Percentiles rank a stretch among this genome's conserved stretches.
Conservation (phyloP, 2,797 vertebrate genomes). For the Semaprochilodus insignis region DNA sequence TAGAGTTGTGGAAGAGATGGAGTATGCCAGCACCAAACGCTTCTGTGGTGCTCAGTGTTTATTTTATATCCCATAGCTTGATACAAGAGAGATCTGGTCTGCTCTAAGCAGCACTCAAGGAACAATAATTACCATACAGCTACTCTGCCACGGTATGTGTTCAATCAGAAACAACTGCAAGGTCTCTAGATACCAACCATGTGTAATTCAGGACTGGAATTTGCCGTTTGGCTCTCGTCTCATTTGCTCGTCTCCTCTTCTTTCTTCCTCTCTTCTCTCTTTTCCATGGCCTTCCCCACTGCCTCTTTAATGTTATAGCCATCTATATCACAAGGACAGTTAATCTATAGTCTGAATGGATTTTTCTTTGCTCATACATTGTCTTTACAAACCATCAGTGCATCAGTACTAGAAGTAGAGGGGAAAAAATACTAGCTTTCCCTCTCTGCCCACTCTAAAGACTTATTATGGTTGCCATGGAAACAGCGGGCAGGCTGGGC, state of each 20-base stretch:
- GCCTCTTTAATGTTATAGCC: background rate
- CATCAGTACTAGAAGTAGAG: slow-evolving; percentile 56
- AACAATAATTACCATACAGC: slow-evolving; percentile 18
- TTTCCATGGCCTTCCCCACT: background rate
- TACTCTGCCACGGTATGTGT: background rate
- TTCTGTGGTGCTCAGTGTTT: slow-evolving; percentile 25
- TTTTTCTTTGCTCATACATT: slow-evolving; percentile 50
- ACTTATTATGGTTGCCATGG: slow-evolving; percentile 74
- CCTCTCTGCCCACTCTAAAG: slow-evolving; percentile 64
- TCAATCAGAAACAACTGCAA: background rate
- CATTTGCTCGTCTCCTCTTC: background rate
- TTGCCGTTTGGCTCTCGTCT: background rate
- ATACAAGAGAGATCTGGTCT: slow-evolving; percentile 4
- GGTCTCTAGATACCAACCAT: background rate
- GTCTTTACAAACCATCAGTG: slow-evolving; percentile 64
- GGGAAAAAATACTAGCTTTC: slow-evolving; percentile 63
- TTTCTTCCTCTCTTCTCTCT: background rate
- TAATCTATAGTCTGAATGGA: slow-evolving; percentile 44
- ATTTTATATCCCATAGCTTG: slow-evolving; percentile 22
- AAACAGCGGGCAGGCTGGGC: slow-evolving; percentile 69
- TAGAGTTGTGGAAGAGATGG: background rate
- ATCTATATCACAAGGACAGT: slow-evolving; percentile 19
- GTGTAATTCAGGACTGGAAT: background rate
- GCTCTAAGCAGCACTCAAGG: background rate
- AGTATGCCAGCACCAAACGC: slow-evolving; percentile 15